Percentiles rank a stretch among this genome's conserved stretches.
phyloP scores from a whole-genome alignment of 2,888 invertebrate genomes.

The Siphlonurus alternatus region DNA sequence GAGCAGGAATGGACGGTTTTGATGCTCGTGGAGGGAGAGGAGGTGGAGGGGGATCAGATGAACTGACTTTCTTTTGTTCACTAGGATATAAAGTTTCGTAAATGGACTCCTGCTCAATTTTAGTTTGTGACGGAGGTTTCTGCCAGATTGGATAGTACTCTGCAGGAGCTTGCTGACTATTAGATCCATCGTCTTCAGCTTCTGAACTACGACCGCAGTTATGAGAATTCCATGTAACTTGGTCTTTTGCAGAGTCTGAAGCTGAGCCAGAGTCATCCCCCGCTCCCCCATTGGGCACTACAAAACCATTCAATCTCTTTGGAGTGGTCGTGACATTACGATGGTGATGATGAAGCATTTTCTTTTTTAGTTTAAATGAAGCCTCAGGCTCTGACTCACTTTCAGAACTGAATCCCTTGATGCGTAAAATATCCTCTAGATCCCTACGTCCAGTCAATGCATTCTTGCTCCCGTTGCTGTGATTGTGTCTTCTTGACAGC shows the following conservation, averaged over 20 bases:
- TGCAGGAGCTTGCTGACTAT: slow-evolving; percentile 31
- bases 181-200: slow-evolving; percentile 23
- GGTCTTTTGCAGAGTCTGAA: slow-evolving; percentile 7
- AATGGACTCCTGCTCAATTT: slow-evolving; percentile 11
- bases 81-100: slow-evolving; percentile 20
- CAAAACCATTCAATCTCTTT: slow-evolving; percentile 1
- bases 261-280: slow-evolving; percentile 11
- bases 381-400: slow-evolving; percentile 15
- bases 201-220: slow-evolving; percentile 22
- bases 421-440: slow-evolving; percentile 11
- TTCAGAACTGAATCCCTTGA: slow-evolving; percentile 12
- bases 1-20: slow-evolving; percentile 10
- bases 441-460: slow-evolving; percentile 7
- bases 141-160: slow-evolving; percentile 52
- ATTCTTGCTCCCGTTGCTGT: not conserved
- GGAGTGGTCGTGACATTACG: not conserved
- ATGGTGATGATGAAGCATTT: slow-evolving; percentile 1
- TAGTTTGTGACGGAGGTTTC: not conserved
- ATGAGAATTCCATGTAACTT: slow-evolving; percentile 35
- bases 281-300: not conserved
- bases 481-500: not conserved
- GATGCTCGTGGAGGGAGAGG: slow-evolving; percentile 49
- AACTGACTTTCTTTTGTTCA: slow-evolving; percentile 10
- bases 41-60: slow-evolving; percentile 30
- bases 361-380: slow-evolving; percentile 4